Percentiles rank a stretch among this genome's conserved stretches.
These are phyloP conservation scores for Diaphora mendica DNA, from an alignment of 2,888 invertebrate genomes.

Conservation along the genomic window DNA sequence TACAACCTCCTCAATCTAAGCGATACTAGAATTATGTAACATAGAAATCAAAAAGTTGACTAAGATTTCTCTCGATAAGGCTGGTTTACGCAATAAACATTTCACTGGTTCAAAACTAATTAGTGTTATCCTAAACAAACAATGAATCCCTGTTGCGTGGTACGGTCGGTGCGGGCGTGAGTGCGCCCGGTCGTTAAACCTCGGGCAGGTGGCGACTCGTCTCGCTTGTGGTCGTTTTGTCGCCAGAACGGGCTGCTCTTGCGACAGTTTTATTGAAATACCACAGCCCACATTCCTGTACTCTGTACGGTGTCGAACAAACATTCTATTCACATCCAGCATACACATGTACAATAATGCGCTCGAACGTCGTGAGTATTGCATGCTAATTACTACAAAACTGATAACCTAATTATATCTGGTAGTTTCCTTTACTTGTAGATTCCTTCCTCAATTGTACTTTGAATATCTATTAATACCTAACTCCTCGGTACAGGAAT, in stretches of 20 bases:
- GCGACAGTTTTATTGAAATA: constrained; percentile 18
- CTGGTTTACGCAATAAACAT: constrained; percentile 14
- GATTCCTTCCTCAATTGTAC: neutral
- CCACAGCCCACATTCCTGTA: constrained; percentile 15
- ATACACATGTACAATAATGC: neutral
- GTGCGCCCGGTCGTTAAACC: constrained; percentile 12
- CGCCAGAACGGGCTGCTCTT: constrained; percentile 11
- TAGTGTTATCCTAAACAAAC: constrained; percentile 12
- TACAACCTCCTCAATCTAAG: constrained; percentile 9
- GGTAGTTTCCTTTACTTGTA: neutral
- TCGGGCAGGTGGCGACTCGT: constrained; percentile 15
- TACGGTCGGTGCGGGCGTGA: neutral
- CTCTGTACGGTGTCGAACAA: constrained; percentile 14
- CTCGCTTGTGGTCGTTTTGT: constrained; percentile 23
- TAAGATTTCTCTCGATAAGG: constrained; percentile 7
- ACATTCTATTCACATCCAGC: neutral
- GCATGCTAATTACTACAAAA: constrained; percentile 5
- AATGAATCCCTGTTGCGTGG: constrained; percentile 1
- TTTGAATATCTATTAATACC: neutral
- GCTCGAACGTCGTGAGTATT: neutral
- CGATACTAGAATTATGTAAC: constrained; percentile 11
- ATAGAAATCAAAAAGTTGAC: constrained; percentile 5
- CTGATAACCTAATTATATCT: constrained; percentile 5
- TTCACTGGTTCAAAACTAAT: constrained; percentile 8
- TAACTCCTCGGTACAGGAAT: neutral